A percentile compares a stretch with the other conserved stretches of the same genome.
These are phyloP conservation scores for Ranitomeya variabilis DNA, from an alignment of 2,113 vertebrate genomes.

Conservation along the genomic window DNA sequence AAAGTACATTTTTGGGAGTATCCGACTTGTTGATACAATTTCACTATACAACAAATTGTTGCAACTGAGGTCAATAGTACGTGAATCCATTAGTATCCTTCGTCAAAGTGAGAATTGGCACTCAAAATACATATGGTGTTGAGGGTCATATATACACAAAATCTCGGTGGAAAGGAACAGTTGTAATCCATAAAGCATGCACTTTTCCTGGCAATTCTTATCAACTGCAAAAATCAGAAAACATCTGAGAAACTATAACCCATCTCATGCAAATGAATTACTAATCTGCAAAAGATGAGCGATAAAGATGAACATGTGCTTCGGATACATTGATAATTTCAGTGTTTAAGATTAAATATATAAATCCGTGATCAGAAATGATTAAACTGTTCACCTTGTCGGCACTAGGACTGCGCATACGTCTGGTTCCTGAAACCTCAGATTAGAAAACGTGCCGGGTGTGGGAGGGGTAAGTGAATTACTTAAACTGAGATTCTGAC, in stretches of 20 bases:
- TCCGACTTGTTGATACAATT: background rate
- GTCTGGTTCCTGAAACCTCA: background rate
- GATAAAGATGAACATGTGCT: background rate
- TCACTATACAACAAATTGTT: conserved; percentile 22
- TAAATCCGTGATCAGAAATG: background rate
- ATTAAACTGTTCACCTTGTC: background rate
- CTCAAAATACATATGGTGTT: conserved; percentile 24
- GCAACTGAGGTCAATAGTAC: background rate
- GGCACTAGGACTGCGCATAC: background rate
- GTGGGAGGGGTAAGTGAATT: background rate
- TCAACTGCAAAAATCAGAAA: background rate
- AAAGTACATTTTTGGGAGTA: conserved; percentile 34
- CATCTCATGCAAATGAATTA: background rate
- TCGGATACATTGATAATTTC: background rate
- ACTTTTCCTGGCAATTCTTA: background rate
- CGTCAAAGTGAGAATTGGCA: conserved; percentile 24
- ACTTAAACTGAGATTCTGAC: background rate
- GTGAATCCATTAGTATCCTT: background rate
- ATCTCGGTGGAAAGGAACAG: background rate
- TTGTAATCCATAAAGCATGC: conserved; percentile 18
- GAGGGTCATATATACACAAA: conserved; percentile 26
- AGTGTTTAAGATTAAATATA: background rate
- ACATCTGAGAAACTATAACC: background rate
- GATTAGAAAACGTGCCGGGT: background rate
- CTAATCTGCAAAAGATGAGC: background rate